Evolutionary conservation across 2,888 invertebrate genomes (phyloP).

Genomic region (Drosophila antonietae): DNA sequence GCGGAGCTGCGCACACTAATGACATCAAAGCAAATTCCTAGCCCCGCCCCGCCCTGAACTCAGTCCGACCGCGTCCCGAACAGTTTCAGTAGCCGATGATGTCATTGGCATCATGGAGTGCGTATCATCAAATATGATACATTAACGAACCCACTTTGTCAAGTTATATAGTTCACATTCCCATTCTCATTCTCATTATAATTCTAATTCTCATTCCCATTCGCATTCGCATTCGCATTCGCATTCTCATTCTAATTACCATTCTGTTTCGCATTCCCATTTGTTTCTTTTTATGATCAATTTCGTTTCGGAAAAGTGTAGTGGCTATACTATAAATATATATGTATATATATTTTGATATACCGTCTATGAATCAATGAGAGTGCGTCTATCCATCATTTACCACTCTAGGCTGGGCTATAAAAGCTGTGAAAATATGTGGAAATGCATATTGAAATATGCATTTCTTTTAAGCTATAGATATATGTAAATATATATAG

Average conservation of each 20-base stretch:
- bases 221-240: background rate
- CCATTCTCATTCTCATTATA: background rate
- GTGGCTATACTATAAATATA: background rate
- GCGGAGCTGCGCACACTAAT: conserved; percentile 34
- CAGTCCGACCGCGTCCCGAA: background rate
- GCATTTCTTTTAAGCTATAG: background rate
- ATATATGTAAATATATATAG: too few species aligned
- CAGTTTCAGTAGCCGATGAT: conserved; percentile 36
- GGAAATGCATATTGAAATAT: background rate
- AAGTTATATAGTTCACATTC: conserved; percentile 15
- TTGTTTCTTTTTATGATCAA: conserved; percentile 20
- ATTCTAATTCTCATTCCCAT: background rate
- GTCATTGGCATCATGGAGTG: conserved; percentile 56
- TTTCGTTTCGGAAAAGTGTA: background rate
- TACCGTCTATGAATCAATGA: background rate
- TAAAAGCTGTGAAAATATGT: background rate
- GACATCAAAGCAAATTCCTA: conserved; percentile 52
- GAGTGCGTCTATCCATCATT: too few species aligned
- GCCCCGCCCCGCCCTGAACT: background rate
- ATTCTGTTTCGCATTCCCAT: background rate
- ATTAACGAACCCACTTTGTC: conserved; percentile 32
- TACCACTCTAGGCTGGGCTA: background rate
- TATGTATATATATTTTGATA: background rate
- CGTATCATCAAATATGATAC: conserved; percentile 43
- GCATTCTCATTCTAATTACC: background rate